Base-by-base conservation (phyloP, 92 coral and sea anemone species). In the Porites cylindrica region DNA sequence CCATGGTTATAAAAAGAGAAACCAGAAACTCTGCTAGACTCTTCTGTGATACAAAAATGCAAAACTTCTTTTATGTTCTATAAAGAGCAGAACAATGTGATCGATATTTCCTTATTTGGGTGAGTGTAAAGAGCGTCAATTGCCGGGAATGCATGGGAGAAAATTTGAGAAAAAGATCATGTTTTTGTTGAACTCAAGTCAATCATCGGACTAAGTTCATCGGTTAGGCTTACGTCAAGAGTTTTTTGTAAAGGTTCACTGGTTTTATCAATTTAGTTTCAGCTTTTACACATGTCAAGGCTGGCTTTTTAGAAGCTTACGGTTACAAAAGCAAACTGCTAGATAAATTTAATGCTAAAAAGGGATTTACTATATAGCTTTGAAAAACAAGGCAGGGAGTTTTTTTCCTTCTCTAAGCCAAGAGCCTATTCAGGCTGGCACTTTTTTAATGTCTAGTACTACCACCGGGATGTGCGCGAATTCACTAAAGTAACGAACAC, bases 21-120 rank as follows among this genome's bases (percentile, higher is more conserved):
- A 61, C 2, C 29, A 54, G 13, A 56, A 21, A 51, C n/a, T 81
- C 38, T 56, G 1, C 17, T 14, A n/a, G 38, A 18, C 17, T 23
- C 52, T 7, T 4, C 14, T 77, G 29, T 16, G 6, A 32, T 13
- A 26, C 24, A 77, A 81, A 59, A 53, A 81, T 68, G 3, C 21
- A 17, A 68, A 52, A 81, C 52, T 9, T 2, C 16, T 14, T 6
- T 65, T 51, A 16, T 66, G 51, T 47, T 79, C 50, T 79, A 17
- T 51, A 20, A 17, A 26, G 21, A n/a, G 29, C n/a, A 69, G 18
- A 81, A 58, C 52, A 81, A 81, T 70, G 68, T 10, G 65, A 54
- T 56, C 6, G 77, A 82, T 70, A 82, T 59, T 77, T 62, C 70
- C 85, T 26, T 82, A 70, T 82, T 56, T 54, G 85, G 85, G 3